Evolutionary conservation across 2,797 vertebrate species (phyloP).

Genomic region (Melanotaenia parkinsoni): DNA sequence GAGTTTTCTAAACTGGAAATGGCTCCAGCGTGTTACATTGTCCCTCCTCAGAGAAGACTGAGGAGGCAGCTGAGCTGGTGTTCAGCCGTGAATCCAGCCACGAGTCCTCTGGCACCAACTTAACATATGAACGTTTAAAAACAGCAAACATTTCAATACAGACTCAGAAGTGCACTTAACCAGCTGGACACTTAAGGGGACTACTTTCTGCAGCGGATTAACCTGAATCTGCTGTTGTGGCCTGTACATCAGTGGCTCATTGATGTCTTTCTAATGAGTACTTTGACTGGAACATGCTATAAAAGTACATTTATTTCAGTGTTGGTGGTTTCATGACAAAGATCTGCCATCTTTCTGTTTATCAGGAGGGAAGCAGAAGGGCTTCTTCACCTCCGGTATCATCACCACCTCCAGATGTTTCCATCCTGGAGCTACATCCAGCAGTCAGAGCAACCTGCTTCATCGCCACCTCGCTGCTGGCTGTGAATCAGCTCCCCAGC

Average conservation of each 20-base stretch:
- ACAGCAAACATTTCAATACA: too few relatives aligned
- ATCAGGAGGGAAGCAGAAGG: background rate
- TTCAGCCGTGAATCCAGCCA: too few relatives aligned
- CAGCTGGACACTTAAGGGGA: background rate
- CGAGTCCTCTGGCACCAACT: too few relatives aligned
- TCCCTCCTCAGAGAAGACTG: too few relatives aligned
- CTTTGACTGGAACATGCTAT: too few relatives aligned
- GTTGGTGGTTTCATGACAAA: too few relatives aligned
- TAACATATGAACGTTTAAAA: background rate
- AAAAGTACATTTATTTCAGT: background rate
- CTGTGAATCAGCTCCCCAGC: conserved; percentile 25
- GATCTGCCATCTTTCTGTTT: background rate
- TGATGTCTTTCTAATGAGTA: background rate
- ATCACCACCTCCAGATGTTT: conserved; percentile 4
- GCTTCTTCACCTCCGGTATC: background rate
- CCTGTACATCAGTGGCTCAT: background rate
- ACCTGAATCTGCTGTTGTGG: background rate
- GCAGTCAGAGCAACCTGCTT: background rate
- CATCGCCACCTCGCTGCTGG: conserved; percentile 8
- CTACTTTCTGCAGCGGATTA: conserved; percentile 1
- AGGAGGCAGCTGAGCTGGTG: too few relatives aligned
- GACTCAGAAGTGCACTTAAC: background rate
- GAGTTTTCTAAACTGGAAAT: too few relatives aligned
- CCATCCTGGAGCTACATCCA: conserved; percentile 7
- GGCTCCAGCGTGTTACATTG: too few relatives aligned